A percentile compares a stretch with the other conserved stretches of the same genome.
phyloP scores from a whole-genome alignment of 2,113 vertebrate genomes.

The Elaphurus davidianus region DNA sequence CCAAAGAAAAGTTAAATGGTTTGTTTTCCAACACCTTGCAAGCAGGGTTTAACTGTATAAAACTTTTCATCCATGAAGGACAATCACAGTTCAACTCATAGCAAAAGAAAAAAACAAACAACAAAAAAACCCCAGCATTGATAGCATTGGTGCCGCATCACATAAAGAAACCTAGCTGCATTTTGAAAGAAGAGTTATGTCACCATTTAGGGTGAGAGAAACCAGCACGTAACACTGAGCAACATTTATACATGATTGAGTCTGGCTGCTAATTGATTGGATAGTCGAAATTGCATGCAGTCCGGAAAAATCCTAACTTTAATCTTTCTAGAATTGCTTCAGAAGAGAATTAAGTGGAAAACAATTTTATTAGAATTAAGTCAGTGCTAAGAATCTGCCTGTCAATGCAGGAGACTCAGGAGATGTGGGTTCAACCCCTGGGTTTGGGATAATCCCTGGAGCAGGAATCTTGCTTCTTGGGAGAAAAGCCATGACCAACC shows the following conservation, averaged over 20 bases:
- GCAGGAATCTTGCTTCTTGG: neutral
- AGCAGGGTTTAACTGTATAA: conserved; percentile 3
- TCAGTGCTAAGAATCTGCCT: neutral
- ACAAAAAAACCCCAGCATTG: neutral
- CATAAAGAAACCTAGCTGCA: neutral
- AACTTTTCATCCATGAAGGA: conserved; percentile 28
- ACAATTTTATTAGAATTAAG: conserved; percentile 46
- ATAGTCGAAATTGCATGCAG: neutral
- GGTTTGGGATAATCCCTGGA: neutral
- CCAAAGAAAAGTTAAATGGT: conserved; percentile 44
- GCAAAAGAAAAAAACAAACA: neutral
- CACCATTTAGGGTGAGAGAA: neutral
- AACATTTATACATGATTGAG: neutral
- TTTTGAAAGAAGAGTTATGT: conserved; percentile 3
- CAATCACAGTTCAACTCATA: conserved; percentile 19
- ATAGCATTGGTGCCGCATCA: neutral
- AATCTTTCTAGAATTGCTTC: conserved; percentile 40
- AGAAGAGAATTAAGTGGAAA: conserved; percentile 41
- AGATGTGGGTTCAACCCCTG: neutral
- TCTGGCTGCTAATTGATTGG: conserved; percentile 52
- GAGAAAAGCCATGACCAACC: neutral
- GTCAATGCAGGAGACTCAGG: neutral
- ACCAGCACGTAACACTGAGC: neutral
- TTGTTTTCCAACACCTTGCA: conserved; percentile 17
- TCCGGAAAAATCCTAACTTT: conserved; percentile 52